Percentiles rank a stretch among this genome's conserved stretches.
phyloP scores from a whole-genome alignment of 2,888 invertebrate species.

The Acrobasis consociella region DNA sequence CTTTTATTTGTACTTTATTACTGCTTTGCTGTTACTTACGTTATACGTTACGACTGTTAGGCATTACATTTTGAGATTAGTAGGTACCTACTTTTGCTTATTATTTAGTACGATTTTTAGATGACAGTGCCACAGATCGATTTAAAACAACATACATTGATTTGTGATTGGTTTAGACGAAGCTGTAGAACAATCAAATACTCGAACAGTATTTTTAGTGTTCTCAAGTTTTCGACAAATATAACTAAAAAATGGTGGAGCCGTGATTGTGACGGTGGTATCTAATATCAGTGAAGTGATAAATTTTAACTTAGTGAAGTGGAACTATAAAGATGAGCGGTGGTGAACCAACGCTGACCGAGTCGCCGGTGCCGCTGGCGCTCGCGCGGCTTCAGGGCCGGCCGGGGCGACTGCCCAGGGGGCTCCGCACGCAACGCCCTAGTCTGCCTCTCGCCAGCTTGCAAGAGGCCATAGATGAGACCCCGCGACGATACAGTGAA shows the following conservation, averaged over 20 bases:
- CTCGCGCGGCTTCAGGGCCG: constrained; percentile 68
- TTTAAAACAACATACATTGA: constrained; percentile 7
- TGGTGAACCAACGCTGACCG: constrained; percentile 70
- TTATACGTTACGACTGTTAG: neutral
- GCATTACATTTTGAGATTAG: neutral
- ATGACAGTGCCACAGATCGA: constrained; percentile 39
- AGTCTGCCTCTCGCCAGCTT: constrained; percentile 74
- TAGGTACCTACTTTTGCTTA: too few species aligned
- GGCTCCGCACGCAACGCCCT: constrained; percentile 64
- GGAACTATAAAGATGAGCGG: constrained; percentile 64
- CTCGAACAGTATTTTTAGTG: constrained; percentile 40
- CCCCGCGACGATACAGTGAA: constrained; percentile 70
- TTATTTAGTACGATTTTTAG: neutral
- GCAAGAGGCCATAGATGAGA: constrained; percentile 72
- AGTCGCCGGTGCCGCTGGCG: constrained; percentile 77
- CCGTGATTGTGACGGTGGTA: constrained; percentile 49
- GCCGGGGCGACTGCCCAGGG: constrained; percentile 58
- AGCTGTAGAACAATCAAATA: constrained; percentile 38
- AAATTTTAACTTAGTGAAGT: constrained; percentile 14
- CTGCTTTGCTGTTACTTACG: neutral
- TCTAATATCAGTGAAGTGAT: constrained; percentile 48
- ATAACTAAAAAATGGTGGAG: constrained; percentile 58
- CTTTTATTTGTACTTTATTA: neutral
- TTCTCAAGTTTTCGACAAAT: constrained; percentile 42
- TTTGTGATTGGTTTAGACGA: constrained; percentile 28